Conservation (phyloP, 2,888 invertebrate species). For the Pogonocherus hispidulus region DNA sequence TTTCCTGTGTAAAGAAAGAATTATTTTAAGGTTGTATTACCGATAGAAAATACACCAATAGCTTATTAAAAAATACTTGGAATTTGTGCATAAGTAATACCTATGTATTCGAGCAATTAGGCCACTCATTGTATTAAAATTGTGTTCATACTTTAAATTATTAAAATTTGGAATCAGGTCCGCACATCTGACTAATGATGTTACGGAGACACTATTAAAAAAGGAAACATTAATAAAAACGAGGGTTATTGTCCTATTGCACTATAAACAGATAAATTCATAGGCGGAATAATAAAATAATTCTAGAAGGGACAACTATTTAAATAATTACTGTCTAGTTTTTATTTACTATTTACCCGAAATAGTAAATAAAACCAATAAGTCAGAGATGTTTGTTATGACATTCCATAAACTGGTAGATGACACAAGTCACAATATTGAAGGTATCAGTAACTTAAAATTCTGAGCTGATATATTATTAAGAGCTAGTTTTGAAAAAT, state of each 20-base stretch:
- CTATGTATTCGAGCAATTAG: background rate
- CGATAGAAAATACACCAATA: background rate
- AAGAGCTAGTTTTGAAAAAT: no score
- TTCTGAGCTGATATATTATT: no score
- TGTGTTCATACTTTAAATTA: background rate
- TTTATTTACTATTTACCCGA: no score
- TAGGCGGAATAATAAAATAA: constrained; percentile 11
- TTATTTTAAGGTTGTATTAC: background rate
- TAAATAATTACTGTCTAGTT: background rate
- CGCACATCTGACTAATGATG: constrained; percentile 9
- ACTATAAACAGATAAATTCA: constrained; percentile 7
- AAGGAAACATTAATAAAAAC: constrained; percentile 39
- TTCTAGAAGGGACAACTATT: background rate
- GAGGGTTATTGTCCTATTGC: constrained; percentile 36
- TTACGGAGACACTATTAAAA: constrained; percentile 14
- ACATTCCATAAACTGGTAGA: no score
- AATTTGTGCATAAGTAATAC: constrained; percentile 14
- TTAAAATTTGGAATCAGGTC: constrained; percentile 19
- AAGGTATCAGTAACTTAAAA: no score
- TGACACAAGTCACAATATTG: no score
- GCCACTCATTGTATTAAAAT: background rate
- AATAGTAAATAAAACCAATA: no score
- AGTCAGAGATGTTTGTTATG: no score
- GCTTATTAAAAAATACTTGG: background rate
- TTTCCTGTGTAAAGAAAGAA: constrained; percentile 1